Base-by-base conservation (phyloP, 1,140 invertebrate genomes). In the Drosophila rhopaloa region DNA sequence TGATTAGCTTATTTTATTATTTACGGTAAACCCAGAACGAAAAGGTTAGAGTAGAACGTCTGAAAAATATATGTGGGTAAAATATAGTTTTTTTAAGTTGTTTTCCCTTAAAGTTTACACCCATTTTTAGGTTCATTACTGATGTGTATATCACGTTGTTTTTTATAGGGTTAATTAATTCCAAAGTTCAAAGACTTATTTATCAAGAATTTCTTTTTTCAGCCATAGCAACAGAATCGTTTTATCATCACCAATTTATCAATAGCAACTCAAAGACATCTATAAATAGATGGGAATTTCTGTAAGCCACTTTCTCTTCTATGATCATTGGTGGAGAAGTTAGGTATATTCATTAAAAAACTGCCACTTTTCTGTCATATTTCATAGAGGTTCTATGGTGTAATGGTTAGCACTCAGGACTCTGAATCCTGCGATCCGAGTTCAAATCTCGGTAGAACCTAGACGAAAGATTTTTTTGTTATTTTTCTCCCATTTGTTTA, bases 401-500 rank as follows among this genome's bases (percentile, higher is more conserved):
- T 96, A 96, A 96, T 96, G 96, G 96, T 96, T 95, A 97, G 96
- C 96, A 96, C 95, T 96, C 95, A 96, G 96, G 96, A 96, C 96
- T 97, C 94, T 97, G 96, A 96, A 96, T 96, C 96, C 96, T 96
- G 96, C 95, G 96, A 96, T 96, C 95, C 95, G 95, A 96, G 95
- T 96, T 96, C 95, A 95, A 96, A 95, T 96, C 95, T 96, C 95
- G 95, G 95, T 95, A 95, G 95, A 94, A 96, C 95, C 95, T 96
- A 6, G 32, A 19, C n/a, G n/a, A n/a, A n/a, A n/a, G n/a, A n/a
- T n/a, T n/a, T n/a, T n/a, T n/a, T n/a, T n/a, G n/a, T n/a, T n/a
- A n/a, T n/a, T n/a, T n/a, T n/a, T n/a, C n/a, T n/a, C n/a, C n/a
- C n/a, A n/a, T n/a, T n/a, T n/a, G n/a, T n/a, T n/a, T n/a, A n/a